These are phyloP conservation scores for Onychostoma macrolepis DNA, from an alignment of 2,113 vertebrate species.

Conservation along the genomic window DNA sequence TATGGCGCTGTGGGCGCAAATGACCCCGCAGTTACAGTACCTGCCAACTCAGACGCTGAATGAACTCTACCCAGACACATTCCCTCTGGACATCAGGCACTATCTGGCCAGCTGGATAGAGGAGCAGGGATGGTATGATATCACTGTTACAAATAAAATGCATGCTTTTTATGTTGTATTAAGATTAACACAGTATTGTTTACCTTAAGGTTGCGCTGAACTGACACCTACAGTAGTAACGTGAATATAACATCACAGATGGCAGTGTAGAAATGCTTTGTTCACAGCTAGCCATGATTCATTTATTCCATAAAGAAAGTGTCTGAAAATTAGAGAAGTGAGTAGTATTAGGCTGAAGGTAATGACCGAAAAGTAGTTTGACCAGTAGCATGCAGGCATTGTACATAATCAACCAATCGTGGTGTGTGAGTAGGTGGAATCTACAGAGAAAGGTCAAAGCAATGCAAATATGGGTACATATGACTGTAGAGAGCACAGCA, in stretches of 20 bases:
- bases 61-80: conserved; percentile 70
- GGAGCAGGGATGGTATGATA: conserved; percentile 73
- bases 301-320: neutral
- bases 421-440: neutral
- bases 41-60: conserved; percentile 64
- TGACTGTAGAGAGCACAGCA: too few species aligned
- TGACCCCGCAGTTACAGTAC: conserved; percentile 68
- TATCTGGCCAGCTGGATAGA: conserved; percentile 78
- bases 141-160: neutral
- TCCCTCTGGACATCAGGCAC: conserved; percentile 77
- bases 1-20: conserved; percentile 77
- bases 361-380: neutral
- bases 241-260: neutral
- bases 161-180: neutral
- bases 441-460: neutral
- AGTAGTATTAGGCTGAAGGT: neutral
- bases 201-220: neutral
- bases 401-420: neutral
- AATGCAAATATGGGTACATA: neutral
- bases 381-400: neutral
- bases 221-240: neutral
- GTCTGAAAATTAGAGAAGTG: neutral
- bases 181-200: neutral
- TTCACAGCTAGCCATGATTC: neutral
- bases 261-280: neutral